Percentiles rank a stretch among this genome's conserved stretches.
Evolutionary conservation across 2,888 invertebrate species (phyloP).

Genomic region (Trypoxylon attenuatum): DNA sequence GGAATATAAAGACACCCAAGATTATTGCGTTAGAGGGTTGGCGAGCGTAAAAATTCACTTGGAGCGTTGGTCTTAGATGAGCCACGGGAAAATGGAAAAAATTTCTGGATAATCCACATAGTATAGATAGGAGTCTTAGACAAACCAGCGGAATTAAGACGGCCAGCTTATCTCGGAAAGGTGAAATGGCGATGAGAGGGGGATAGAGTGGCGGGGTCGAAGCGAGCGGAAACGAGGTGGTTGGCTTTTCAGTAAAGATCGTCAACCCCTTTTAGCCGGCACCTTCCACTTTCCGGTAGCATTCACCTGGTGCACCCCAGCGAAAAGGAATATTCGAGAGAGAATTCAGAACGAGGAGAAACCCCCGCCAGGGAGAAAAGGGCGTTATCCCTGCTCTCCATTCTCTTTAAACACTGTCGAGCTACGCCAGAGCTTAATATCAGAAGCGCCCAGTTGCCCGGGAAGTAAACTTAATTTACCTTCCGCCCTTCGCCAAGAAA

Average conservation of each 20-base stretch:
- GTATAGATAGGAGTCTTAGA: constrained; percentile 30
- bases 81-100: constrained; percentile 17
- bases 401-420: constrained; percentile 22
- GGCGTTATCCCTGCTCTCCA: constrained; percentile 26
- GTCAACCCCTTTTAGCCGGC: constrained; percentile 40
- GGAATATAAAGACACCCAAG: not conserved
- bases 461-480: constrained; percentile 19
- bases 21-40: not conserved
- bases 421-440: constrained; percentile 15
- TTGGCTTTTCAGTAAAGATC: constrained; percentile 39
- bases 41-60: constrained; percentile 15
- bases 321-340: constrained; percentile 30
- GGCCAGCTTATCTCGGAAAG: constrained; percentile 39
- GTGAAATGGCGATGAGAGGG: too few relatives aligned
- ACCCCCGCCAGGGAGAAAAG: constrained; percentile 19
- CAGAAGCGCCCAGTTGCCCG: constrained; percentile 2
- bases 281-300: constrained; percentile 34
- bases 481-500: not conserved
- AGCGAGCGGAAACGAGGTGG: constrained; percentile 2
- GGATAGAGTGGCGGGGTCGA: not conserved
- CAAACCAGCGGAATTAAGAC: constrained; percentile 49
- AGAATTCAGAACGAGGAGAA: constrained; percentile 33
- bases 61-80: not conserved
- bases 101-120: constrained; percentile 43
- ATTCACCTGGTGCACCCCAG: constrained; percentile 30